phyloP scores from a whole-genome alignment of 1,140 invertebrate genomes.

The Polypedilum vanderplanki region DNA sequence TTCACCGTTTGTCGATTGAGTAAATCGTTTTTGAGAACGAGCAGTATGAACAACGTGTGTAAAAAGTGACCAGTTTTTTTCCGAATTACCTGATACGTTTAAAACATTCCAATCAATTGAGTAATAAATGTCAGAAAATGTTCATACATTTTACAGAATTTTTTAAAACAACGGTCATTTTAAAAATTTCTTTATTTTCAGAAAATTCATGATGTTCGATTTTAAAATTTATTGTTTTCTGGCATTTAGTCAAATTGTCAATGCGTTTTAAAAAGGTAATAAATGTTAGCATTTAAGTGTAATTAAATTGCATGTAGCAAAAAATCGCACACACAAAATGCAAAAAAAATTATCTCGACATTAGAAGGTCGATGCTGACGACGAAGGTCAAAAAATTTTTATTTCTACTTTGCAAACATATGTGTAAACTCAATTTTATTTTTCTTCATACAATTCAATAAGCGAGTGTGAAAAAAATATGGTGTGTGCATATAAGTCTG shows the following conservation, averaged over 20 bases:
- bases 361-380: conserved; percentile 10
- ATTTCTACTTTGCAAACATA: background rate
- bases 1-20: too few species aligned
- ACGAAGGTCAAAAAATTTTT: conserved; percentile 10
- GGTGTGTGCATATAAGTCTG: background rate
- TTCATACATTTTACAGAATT: too few species aligned
- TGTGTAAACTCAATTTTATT: background rate
- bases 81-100: too few species aligned
- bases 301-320: too few species aligned
- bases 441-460: conserved; percentile 11
- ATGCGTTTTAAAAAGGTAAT: too few species aligned
- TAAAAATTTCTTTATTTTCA: background rate
- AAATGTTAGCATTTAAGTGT: too few species aligned
- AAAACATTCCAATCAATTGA: background rate
- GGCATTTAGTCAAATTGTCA: background rate
- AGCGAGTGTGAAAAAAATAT: background rate
- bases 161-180: background rate
- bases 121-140: background rate
- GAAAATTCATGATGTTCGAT: too few species aligned
- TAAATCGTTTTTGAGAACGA: too few species aligned
- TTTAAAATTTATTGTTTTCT: too few species aligned
- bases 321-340: background rate
- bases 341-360: conserved; percentile 1
- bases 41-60: too few species aligned
- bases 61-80: too few species aligned